Evolutionary conservation across 2,113 vertebrate genomes (phyloP).

Genomic region (Oryzias curvinotus): DNA sequence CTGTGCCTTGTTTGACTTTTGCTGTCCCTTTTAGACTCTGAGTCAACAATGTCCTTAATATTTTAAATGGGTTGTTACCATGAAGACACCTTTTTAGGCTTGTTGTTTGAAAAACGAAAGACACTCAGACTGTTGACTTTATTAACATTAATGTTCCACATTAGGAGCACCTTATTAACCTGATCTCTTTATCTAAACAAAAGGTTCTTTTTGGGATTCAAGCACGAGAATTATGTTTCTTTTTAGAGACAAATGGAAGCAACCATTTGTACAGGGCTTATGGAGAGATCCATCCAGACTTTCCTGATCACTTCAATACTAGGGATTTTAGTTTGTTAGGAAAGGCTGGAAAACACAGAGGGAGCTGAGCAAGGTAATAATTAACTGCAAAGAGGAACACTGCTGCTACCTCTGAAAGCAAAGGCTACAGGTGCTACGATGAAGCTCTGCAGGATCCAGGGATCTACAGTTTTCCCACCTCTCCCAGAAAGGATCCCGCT

Average conservation of each 20-base stretch:
- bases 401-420: constrained; percentile 5
- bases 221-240: no score
- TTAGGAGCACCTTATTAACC: no score
- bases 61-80: no score
- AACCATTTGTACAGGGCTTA: not conserved
- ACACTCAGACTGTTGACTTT: no score
- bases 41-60: no score
- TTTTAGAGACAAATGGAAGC: not conserved
- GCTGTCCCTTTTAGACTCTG: no score
- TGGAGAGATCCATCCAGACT: not conserved
- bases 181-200: no score
- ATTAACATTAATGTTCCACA: no score
- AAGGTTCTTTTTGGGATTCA: no score
- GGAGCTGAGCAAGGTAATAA: constrained; percentile 1
- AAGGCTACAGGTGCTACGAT: constrained; percentile 13
- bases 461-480: constrained; percentile 81
- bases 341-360: not conserved
- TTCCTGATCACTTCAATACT: not conserved
- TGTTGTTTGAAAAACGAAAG: no score
- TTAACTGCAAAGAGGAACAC: not conserved
- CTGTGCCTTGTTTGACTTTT: not conserved
- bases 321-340: not conserved
- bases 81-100: no score
- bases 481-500: constrained; percentile 92
- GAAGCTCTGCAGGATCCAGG: constrained; percentile 12